Evolutionary conservation across 2,797 vertebrate genomes (phyloP).

Genomic region (Dermochelys coriacea): DNA sequence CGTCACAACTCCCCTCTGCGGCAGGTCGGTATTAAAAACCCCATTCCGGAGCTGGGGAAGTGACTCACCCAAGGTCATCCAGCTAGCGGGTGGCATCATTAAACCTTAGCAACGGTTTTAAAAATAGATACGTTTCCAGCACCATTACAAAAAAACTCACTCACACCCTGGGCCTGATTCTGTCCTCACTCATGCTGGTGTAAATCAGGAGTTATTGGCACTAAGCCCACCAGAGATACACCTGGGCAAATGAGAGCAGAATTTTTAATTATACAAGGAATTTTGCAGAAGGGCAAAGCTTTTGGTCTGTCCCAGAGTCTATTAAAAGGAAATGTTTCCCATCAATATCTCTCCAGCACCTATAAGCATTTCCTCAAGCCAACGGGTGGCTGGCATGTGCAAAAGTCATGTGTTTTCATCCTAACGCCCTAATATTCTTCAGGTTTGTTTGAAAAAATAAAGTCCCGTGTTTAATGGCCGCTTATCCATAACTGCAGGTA

Average conservation of each 20-base stretch:
- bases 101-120: neutral
- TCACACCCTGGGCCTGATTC: neutral
- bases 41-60: neutral
- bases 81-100: neutral
- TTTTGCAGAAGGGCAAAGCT: neutral
- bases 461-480: neutral
- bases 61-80: rapidly evolving
- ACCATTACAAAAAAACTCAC: neutral
- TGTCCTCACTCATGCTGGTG: neutral
- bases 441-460: neutral
- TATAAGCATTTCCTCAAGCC: neutral
- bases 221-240: neutral
- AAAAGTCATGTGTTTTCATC: neutral
- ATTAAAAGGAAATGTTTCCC: neutral
- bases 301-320: neutral
- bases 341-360: neutral
- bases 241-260: neutral
- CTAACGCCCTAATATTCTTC: neutral
- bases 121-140: neutral
- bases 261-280: neutral
- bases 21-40: neutral
- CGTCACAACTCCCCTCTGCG: neutral
- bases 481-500: neutral
- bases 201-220: neutral
- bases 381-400: neutral